phyloP scores from a whole-genome alignment of 2,888 invertebrate genomes.

The Hipparchia semele region DNA sequence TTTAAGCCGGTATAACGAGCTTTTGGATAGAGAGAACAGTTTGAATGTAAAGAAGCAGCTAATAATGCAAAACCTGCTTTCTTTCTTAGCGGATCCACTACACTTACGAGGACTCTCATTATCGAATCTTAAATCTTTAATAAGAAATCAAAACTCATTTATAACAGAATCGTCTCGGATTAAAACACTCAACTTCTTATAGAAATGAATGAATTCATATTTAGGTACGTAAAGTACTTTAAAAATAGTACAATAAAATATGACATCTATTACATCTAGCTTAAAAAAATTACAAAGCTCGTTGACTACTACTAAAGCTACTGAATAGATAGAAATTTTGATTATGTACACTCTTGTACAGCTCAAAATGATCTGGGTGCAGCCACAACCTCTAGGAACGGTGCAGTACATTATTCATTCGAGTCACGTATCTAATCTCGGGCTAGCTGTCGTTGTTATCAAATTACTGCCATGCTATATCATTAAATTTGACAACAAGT shows the following conservation, averaged over 20 bases:
- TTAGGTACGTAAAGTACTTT: too few relatives aligned
- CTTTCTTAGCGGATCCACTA: neutral
- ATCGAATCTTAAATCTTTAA: neutral
- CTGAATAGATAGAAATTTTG: constrained; percentile 3
- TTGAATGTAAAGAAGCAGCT: neutral
- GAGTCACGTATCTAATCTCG: constrained; percentile 45
- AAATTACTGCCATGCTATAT: constrained; percentile 42
- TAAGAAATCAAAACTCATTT: neutral
- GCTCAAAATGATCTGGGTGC: constrained; percentile 18
- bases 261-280: neutral
- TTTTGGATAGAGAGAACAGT: constrained; percentile 5
- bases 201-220: neutral
- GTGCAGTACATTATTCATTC: constrained; percentile 32
- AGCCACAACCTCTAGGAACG: neutral
- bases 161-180: neutral
- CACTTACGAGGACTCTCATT: neutral
- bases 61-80: neutral
- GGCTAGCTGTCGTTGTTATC: constrained; percentile 41
- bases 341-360: constrained; percentile 1
- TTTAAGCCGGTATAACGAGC: neutral
- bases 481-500: constrained; percentile 30
- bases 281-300: neutral
- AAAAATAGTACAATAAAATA: too few relatives aligned
- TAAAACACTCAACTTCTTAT: neutral
- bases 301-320: too few relatives aligned